phyloP scores from a whole-genome alignment of 2,888 invertebrate genomes.

The Rhodophaea formosa region DNA sequence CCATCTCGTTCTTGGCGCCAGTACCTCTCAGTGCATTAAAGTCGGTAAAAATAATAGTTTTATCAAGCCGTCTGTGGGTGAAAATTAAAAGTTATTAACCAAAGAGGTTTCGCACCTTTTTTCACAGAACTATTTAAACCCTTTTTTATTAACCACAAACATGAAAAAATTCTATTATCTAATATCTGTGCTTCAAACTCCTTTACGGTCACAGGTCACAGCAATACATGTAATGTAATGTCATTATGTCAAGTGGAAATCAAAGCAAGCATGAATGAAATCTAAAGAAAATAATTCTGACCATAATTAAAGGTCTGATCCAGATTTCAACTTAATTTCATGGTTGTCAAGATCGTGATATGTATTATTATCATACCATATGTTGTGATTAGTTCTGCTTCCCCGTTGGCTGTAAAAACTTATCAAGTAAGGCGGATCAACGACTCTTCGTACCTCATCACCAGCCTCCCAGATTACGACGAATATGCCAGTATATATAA shows the following conservation, averaged over 20 bases:
- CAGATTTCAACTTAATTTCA: constrained; percentile 4
- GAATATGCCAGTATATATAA: constrained; percentile 23
- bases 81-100: no score
- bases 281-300: neutral
- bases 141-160: no score
- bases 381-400: constrained; percentile 42
- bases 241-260: neutral
- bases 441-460: constrained; percentile 60
- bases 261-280: neutral
- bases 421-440: constrained; percentile 64
- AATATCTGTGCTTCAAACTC: no score
- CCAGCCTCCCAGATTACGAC: constrained; percentile 50
- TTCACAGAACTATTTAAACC: no score
- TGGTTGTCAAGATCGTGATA: constrained; percentile 5
- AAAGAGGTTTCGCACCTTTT: no score
- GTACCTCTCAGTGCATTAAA: neutral
- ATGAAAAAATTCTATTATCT: no score
- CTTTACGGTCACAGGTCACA: no score
- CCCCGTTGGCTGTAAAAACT: constrained; percentile 50
- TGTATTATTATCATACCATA: constrained; percentile 32
- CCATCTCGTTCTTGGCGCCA: constrained; percentile 36
- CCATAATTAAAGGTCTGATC: neutral
- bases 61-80: no score
- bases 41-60: neutral
- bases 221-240: constrained; percentile 7